phyloP scores from a whole-genome alignment of 2,113 vertebrate genomes.

The Indri indri region DNA sequence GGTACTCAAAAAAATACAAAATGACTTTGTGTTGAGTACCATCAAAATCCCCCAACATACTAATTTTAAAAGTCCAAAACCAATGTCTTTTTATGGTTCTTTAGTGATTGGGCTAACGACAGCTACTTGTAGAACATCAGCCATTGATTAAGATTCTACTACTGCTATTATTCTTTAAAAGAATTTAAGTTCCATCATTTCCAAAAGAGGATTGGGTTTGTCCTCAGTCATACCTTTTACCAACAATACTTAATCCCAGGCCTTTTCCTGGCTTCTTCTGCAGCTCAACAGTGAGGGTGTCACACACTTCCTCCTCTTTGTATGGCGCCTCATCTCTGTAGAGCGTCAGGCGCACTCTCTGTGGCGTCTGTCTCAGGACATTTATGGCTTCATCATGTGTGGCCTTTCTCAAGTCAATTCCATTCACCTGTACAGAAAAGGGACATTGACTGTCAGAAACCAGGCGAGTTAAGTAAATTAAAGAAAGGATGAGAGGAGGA shows the following conservation, averaged over 20 bases:
- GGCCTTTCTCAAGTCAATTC: slow-evolving; percentile 93
- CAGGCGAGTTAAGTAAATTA: neutral
- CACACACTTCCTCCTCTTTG: slow-evolving; percentile 97
- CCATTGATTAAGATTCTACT: neutral
- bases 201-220: neutral
- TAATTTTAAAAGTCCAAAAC: neutral
- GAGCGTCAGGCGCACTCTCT: slow-evolving; percentile 91
- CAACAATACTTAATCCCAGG: slow-evolving; percentile 96
- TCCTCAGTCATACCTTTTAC: slow-evolving; percentile 89
- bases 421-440: slow-evolving; percentile 88
- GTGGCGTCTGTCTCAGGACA: slow-evolving; percentile 95
- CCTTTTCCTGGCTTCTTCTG: slow-evolving; percentile 94
- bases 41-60: neutral
- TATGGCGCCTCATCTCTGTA: slow-evolving; percentile 96
- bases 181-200: neutral
- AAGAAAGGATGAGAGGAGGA: neutral
- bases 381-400: slow-evolving; percentile 98
- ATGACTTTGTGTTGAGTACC: neutral
- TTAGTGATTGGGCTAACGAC: no score
- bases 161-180: neutral
- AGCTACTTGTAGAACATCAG: neutral
- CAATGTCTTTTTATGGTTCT: neutral
- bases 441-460: neutral
- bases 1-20: neutral
- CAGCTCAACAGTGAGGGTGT: slow-evolving; percentile 91